Percentiles rank a stretch among this genome's conserved stretches.
These are phyloP conservation scores for Drosophila fuyamai DNA, from an alignment of 1,140 invertebrate species.

Conservation along the genomic window DNA sequence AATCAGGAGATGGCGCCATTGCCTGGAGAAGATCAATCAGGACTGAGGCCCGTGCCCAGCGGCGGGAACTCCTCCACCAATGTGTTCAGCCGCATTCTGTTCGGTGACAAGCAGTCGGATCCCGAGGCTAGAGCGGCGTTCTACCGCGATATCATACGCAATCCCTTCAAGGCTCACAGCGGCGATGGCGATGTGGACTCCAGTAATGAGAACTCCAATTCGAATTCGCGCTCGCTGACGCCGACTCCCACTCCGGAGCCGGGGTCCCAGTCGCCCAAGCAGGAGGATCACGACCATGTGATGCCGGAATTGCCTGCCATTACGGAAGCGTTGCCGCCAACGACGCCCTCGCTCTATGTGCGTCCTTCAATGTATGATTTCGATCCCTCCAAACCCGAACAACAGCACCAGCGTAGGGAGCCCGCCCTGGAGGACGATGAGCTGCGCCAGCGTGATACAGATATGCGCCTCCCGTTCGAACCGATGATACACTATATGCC, in stretches of 20 bases:
- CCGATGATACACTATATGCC: constrained; percentile 91
- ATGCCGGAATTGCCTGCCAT: neutral
- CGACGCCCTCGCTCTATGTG: constrained; percentile 41
- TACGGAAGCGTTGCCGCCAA: neutral
- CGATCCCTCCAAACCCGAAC: constrained; percentile 40
- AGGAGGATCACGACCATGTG: constrained; percentile 3
- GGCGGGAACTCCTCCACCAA: neutral
- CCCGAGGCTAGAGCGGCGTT: constrained; percentile 47
- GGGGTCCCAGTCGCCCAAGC: constrained; percentile 65
- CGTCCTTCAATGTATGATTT: constrained; percentile 75
- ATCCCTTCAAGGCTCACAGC: constrained; percentile 63
- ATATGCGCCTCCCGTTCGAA: constrained; percentile 92
- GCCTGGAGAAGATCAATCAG: neutral
- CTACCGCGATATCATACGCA: constrained; percentile 65
- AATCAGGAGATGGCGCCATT: constrained; percentile 6
- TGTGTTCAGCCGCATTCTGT: constrained; percentile 37
- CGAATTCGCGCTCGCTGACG: constrained; percentile 65
- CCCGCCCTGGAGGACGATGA: constrained; percentile 5
- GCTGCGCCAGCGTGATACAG: constrained; percentile 86
- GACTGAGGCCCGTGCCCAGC: neutral
- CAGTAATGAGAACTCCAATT: constrained; percentile 54
- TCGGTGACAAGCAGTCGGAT: constrained; percentile 44
- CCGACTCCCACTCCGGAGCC: constrained; percentile 66
- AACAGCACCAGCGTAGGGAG: constrained; percentile 15
- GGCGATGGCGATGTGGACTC: constrained; percentile 39